These are phyloP conservation scores for Meandrina meandrites DNA, from an alignment of 92 coral and sea anemone species.

Conservation along the genomic window DNA sequence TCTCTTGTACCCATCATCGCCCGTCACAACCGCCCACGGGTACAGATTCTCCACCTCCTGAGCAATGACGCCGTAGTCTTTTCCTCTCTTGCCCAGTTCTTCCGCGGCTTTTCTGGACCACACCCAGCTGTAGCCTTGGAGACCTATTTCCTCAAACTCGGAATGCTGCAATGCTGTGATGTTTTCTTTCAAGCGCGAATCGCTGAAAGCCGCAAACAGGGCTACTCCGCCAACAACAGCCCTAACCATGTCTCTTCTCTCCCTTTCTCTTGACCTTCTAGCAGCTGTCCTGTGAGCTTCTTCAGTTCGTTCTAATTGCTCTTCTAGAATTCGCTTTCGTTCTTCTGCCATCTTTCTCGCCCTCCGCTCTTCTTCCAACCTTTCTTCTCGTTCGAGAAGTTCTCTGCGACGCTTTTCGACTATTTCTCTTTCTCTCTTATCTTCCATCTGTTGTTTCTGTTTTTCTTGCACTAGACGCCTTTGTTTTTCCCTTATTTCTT, in stretches of 20 bases:
- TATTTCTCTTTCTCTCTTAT: neutral
- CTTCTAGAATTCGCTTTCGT: neutral
- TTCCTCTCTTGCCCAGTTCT: slow-evolving; percentile 40
- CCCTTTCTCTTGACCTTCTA: neutral
- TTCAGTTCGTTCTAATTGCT: neutral
- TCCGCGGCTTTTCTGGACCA: slow-evolving; percentile 53
- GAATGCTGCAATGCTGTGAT: slow-evolving; percentile 51
- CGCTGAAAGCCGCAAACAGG: slow-evolving; percentile 29
- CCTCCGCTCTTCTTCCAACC: neutral
- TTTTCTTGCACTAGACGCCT: neutral
- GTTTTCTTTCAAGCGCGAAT: slow-evolving; percentile 50
- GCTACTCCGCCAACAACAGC: neutral
- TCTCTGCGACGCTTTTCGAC: neutral
- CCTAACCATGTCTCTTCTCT: neutral
- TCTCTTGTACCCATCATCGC: slow-evolving; percentile 5
- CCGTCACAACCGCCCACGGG: slow-evolving; percentile 30
- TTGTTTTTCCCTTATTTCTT: neutral
- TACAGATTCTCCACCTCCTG: slow-evolving; percentile 63
- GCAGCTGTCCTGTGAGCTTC: neutral
- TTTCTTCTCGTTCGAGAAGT: neutral
- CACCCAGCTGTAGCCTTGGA: slow-evolving; percentile 53
- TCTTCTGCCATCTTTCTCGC: neutral
- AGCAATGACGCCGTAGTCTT: slow-evolving; percentile 55
- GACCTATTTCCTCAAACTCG: slow-evolving; percentile 48
- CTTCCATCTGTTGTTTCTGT: neutral